These are phyloP conservation scores for Linyphia triangularis DNA, from an alignment of 2,888 invertebrate genomes.

Conservation along the genomic window DNA sequence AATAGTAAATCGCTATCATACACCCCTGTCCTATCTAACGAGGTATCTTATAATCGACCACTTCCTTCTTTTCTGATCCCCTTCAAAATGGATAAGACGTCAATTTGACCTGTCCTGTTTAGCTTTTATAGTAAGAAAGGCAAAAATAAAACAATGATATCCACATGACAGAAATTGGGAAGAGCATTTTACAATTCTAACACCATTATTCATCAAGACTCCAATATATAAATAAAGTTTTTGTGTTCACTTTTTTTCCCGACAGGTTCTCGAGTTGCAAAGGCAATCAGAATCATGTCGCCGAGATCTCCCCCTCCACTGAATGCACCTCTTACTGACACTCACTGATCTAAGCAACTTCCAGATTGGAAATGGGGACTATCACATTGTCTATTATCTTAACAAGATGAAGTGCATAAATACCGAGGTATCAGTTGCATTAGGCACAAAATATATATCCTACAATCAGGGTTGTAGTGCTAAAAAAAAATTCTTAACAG, in stretches of 20 bases:
- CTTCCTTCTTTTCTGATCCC: too few species aligned
- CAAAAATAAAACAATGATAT: not conserved
- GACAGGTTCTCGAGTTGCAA: slow-evolving; percentile 62
- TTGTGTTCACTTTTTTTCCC: not conserved
- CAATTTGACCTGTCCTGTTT: too few species aligned
- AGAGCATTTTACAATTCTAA: not conserved
- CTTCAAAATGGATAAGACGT: too few species aligned
- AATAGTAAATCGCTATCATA: too few species aligned
- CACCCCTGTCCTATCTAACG: too few species aligned
- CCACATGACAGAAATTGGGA: not conserved
- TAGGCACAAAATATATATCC: too few species aligned
- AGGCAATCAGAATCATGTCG: slow-evolving; percentile 60
- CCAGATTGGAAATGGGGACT: slow-evolving; percentile 22
- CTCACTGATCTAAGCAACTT: slow-evolving; percentile 27
- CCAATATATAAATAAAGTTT: not conserved
- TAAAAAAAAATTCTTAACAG: too few species aligned
- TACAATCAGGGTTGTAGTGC: too few species aligned
- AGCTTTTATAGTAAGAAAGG: too few species aligned
- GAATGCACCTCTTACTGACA: slow-evolving; percentile 36
- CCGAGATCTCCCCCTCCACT: slow-evolving; percentile 40
- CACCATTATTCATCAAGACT: not conserved
- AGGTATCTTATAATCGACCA: too few species aligned
- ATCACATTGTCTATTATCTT: slow-evolving; percentile 24
- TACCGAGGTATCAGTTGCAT: too few species aligned
- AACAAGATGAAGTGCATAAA: too few species aligned